Conservation (phyloP, 2,888 invertebrate species). For the Stenchaetothrips biformis region DNA sequence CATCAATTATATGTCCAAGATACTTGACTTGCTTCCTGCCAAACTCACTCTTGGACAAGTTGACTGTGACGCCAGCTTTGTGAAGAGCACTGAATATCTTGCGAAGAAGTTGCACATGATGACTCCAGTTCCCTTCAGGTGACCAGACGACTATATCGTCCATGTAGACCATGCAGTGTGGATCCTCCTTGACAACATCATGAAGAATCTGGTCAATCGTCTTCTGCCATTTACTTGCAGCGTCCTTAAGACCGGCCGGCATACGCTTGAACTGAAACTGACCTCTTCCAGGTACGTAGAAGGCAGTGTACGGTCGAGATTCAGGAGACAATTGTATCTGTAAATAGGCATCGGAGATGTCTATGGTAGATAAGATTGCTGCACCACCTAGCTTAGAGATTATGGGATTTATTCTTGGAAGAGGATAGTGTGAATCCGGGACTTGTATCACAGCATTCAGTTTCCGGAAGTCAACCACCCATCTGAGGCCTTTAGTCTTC, state of each 20-base stretch:
- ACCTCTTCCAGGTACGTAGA: neutral
- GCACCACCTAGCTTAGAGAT: neutral
- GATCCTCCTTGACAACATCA: neutral
- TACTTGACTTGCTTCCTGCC: neutral
- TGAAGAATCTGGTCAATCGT: neutral
- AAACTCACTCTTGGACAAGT: neutral
- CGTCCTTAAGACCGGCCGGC: neutral
- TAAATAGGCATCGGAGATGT: neutral
- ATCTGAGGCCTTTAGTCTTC: neutral
- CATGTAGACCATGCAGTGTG: neutral
- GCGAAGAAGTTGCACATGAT: neutral
- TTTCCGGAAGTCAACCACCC: neutral
- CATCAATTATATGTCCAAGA: neutral
- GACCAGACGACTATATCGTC: neutral
- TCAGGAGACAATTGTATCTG: neutral
- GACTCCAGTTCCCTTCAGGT: neutral
- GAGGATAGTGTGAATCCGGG: neutral
- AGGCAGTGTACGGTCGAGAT: neutral
- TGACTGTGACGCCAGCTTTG: neutral
- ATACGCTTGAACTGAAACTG: neutral
- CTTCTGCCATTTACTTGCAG: neutral
- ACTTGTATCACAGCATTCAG: neutral
- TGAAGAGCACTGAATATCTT: neutral
- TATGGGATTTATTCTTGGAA: neutral
- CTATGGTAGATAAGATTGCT: neutral